Evolutionary conservation across 64 coral and sea anemone species (phyloP).

Genomic region (Actinia equina): DNA sequence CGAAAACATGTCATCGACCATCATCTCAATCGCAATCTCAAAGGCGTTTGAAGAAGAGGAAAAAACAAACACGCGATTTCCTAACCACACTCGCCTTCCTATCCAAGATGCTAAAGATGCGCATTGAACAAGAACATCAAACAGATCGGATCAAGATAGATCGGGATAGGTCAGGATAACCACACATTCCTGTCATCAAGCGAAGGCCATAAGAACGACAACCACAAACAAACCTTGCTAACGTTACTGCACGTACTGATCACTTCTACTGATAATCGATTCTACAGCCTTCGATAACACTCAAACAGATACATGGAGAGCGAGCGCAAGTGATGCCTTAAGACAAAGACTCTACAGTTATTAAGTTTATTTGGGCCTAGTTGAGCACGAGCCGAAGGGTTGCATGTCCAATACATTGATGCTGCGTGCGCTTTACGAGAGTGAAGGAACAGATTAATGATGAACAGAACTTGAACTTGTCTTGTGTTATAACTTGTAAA

Average conservation of each 20-base stretch:
- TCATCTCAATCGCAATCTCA: not conserved
- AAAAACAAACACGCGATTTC: not conserved
- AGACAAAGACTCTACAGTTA: no score
- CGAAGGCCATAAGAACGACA: not conserved
- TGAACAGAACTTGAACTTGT: no score
- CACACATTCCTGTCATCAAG: not conserved
- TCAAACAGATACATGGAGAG: not conserved
- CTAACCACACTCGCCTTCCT: not conserved
- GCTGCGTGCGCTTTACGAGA: no score
- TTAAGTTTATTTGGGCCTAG: no score
- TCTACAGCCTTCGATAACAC: not conserved
- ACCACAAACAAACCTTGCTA: not conserved
- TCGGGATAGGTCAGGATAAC: not conserved
- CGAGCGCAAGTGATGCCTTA: no score
- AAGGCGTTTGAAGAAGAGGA: not conserved
- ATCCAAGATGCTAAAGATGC: not conserved
- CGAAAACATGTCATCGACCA: not conserved
- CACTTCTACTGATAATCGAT: not conserved
- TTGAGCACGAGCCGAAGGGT: no score
- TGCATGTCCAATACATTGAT: no score
- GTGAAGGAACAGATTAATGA: no score
- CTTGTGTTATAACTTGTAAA: no score
- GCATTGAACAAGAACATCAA: not conserved
- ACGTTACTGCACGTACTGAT: constrained; percentile 9
- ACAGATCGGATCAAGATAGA: not conserved